These are phyloP conservation scores for Agonopterix alstromeriana DNA, from an alignment of 2,888 invertebrate species.

Conservation along the genomic window DNA sequence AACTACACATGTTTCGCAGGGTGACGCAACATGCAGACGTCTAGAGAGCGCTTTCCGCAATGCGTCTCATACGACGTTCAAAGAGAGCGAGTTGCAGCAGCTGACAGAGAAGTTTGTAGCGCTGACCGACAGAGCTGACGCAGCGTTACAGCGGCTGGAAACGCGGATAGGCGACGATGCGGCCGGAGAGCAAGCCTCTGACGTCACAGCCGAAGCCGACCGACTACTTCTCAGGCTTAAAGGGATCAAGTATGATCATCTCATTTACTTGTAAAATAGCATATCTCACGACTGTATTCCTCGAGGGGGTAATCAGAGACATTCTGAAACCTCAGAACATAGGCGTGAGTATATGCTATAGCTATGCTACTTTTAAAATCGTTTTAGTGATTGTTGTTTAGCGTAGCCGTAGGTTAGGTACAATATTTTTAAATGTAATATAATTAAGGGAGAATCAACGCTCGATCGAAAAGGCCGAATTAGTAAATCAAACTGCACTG, in stretches of 20 bases:
- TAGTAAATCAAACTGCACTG: no score
- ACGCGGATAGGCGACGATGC: constrained; percentile 40
- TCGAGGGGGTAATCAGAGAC: no score
- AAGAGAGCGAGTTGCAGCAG: constrained; percentile 58
- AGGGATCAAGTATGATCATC: constrained; percentile 41
- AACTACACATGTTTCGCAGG: constrained; percentile 24
- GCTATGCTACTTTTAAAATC: no score
- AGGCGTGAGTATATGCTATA: no score
- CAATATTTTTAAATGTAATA: no score
- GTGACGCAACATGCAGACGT: constrained; percentile 52
- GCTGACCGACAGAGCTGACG: constrained; percentile 61
- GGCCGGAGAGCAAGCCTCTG: constrained; percentile 38
- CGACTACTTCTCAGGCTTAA: constrained; percentile 47
- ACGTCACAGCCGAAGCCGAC: constrained; percentile 54
- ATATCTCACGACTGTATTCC: no score
- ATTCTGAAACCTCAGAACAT: no score
- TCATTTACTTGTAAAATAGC: no score
- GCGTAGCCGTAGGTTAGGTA: no score
- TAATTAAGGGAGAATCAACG: no score
- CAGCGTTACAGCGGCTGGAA: constrained; percentile 58
- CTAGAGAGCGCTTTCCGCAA: constrained; percentile 58
- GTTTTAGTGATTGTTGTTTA: no score
- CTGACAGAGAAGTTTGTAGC: constrained; percentile 66
- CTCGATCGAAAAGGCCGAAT: no score
- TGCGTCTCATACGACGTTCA: constrained; percentile 46